Conservation (phyloP, 2,888 invertebrate species). For the Panopea generosa region DNA sequence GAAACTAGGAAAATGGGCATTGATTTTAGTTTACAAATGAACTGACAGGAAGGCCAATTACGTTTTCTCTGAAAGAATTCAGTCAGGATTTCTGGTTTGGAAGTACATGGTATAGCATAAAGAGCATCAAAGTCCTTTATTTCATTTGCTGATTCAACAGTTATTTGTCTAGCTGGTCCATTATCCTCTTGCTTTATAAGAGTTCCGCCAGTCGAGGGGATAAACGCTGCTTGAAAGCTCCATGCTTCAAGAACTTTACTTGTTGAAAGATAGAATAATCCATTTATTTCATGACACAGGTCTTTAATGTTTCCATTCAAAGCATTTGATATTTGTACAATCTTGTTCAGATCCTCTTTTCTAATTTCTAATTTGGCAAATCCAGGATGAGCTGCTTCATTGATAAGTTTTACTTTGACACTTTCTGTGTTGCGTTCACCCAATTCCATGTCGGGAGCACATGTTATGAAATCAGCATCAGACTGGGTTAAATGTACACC, state of each 20-base stretch:
- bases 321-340: neutral
- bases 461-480: constrained; percentile 3
- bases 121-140: constrained; percentile 4
- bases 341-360: neutral
- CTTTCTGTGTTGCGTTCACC: neutral
- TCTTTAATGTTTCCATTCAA: neutral
- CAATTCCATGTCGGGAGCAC: constrained; percentile 2
- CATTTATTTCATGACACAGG: neutral
- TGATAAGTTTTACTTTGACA: neutral
- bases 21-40: neutral
- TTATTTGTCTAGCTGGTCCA: constrained; percentile 8
- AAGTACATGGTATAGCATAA: neutral
- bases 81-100: neutral
- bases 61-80: constrained; percentile 3
- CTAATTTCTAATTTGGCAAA: constrained; percentile 1
- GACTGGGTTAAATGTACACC: constrained; percentile 2
- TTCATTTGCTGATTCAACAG: neutral
- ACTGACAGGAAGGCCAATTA: neutral
- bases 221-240: neutral
- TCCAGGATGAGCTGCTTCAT: neutral
- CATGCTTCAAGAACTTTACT: neutral
- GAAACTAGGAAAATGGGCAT: constrained; percentile 1
- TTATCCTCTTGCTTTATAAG: neutral
- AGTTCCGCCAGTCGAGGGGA: neutral
- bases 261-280: constrained; percentile 4